Percentiles rank a stretch among this genome's conserved stretches.
Conservation (phyloP, 2,888 invertebrate genomes). For the Stictocephala bisonia region DNA sequence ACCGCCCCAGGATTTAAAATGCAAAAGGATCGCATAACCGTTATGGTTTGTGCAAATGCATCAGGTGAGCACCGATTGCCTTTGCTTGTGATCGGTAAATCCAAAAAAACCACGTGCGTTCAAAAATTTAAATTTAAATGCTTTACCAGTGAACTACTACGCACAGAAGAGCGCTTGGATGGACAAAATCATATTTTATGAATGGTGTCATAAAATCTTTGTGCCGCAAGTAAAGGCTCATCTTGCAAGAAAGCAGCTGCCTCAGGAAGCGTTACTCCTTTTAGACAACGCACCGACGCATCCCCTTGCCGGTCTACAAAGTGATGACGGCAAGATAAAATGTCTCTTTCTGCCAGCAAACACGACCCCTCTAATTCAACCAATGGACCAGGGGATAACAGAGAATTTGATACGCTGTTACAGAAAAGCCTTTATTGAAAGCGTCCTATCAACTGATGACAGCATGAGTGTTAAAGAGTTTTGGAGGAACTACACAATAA, state of each 20-base stretch:
- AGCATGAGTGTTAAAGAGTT: too few species aligned
- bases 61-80: conserved; percentile 32
- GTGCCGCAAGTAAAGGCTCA: conserved; percentile 26
- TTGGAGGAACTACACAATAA: too few species aligned
- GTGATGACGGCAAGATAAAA: conserved; percentile 60
- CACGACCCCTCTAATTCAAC: conserved; percentile 10
- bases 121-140: conserved; percentile 36
- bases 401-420: conserved; percentile 11
- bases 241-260: too few species aligned
- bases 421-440: too few species aligned
- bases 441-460: too few species aligned
- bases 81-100: conserved; percentile 41
- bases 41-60: conserved; percentile 30
- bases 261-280: conserved; percentile 29
- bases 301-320: conserved; percentile 31
- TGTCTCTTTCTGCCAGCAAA: conserved; percentile 10
- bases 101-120: conserved; percentile 41
- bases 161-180: conserved; percentile 34
- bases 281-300: conserved; percentile 37
- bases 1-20: too few species aligned
- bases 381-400: conserved; percentile 5
- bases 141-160: conserved; percentile 28
- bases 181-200: conserved; percentile 8
- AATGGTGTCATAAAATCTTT: conserved; percentile 36
- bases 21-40: conserved; percentile 16